phyloP scores from a whole-genome alignment of 1,140 invertebrate genomes.

The Polypedilum pembai region DNA sequence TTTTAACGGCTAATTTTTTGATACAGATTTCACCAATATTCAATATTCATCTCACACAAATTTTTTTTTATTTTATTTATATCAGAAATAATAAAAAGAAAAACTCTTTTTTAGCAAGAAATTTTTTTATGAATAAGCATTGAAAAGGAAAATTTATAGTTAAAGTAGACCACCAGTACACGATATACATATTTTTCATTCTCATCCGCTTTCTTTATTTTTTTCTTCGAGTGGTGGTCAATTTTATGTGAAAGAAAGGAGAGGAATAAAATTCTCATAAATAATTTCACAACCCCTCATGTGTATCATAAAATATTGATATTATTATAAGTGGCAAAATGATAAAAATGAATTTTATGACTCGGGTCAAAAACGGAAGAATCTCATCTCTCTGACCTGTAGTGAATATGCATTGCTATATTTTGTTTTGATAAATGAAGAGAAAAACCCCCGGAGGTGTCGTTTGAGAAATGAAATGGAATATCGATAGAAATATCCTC shows the following conservation, averaged over 20 bases:
- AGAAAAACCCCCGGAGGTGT: constrained; percentile 21
- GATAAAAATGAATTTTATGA: constrained; percentile 29
- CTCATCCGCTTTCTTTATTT: too few relatives aligned
- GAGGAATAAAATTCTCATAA: constrained; percentile 4
- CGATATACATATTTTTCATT: not conserved
- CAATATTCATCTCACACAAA: too few relatives aligned
- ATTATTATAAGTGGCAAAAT: constrained; percentile 25
- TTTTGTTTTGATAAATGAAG: constrained; percentile 21
- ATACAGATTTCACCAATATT: too few relatives aligned
- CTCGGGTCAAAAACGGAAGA: not conserved
- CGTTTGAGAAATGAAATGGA: not conserved
- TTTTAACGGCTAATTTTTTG: too few relatives aligned
- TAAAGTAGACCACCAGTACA: not conserved
- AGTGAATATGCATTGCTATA: not conserved
- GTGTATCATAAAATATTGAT: constrained; percentile 26
- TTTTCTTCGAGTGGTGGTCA: not conserved
- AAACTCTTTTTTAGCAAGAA: too few relatives aligned
- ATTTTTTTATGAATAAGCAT: too few relatives aligned
- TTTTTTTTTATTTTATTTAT: too few relatives aligned
- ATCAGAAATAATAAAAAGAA: too few relatives aligned
- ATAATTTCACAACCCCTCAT: constrained; percentile 4
- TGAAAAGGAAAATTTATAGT: not conserved
- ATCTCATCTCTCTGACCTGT: not conserved
- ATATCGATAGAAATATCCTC: not conserved
- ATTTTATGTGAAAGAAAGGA: not conserved